Evolutionary conservation across 2,113 vertebrate species (phyloP), one percentile per base, ranked within the genome.

Genomic region (Polypterus senegalus): DNA sequence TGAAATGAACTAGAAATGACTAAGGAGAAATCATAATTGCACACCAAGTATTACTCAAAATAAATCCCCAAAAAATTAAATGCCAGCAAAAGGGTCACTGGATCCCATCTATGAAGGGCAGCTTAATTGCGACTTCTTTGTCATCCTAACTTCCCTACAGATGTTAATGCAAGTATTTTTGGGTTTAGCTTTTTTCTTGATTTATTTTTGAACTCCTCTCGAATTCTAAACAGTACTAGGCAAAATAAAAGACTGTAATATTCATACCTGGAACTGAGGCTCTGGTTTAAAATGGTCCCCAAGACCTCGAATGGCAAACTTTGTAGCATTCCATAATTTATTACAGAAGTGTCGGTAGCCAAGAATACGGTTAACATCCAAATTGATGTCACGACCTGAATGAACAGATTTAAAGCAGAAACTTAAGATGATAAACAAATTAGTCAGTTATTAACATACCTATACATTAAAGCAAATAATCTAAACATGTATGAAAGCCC

Each of bases 301-400:
- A 44, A 96, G 84, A 0, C 86, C 83, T 48, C 80, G 88, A 71
- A 93, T 86, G 61, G 88, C 83, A 62, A 96, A 96, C 76, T 90
- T 93, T 48, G 91, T 91, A 55, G 92, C 91, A 0, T 96, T 96
- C 92, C 92, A 96, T 63, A 96, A 82, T 71, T 96, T 96, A 81
- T 96, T 96, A 75, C 92, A 96, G 83, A 96, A 96, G 73, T 92
- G 85, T 7, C 92, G 87, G 71, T 96, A 94, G 4, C 92, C 92
- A 60, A 96, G 74, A 57, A 96, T 93, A 11, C 92, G 87, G 81
- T 92, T 94, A 63, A 96, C 92, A 59, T 96, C 92, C 74, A 96
- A 74, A 73, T 94, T 96, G 74, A 96, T 96, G 67, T 96, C 92
- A 9, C 92, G 79, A 48, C 92, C 92, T 94, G 67, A 3, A 3